These are phyloP conservation scores for Cistogaster globosa DNA, from an alignment of 2,888 invertebrate species.

Conservation along the genomic window DNA sequence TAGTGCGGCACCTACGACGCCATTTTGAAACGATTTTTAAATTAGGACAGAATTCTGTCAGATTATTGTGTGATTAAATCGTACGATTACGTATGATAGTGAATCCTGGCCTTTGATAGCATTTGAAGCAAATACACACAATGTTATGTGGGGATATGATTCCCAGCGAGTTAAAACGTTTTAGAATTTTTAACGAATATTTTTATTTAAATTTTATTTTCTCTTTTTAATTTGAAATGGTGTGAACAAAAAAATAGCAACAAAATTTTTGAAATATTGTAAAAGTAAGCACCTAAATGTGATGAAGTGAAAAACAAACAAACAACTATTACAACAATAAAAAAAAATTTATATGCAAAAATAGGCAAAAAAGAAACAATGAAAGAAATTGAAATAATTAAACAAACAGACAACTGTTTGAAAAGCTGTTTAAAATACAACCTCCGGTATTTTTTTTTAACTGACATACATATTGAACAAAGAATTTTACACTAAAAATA, in stretches of 20 bases:
- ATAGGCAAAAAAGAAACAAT: background rate
- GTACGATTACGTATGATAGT: no score
- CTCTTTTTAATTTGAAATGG: conserved; percentile 2
- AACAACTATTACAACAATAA: background rate
- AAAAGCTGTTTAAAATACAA: conserved; percentile 44
- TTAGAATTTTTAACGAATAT: background rate
- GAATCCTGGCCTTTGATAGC: no score
- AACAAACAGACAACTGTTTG: conserved; percentile 20
- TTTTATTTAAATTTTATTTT: background rate
- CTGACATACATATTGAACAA: background rate
- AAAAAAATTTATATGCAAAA: conserved; percentile 7
- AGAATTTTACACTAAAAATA: background rate
- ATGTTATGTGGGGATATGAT: no score
- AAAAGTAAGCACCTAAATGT: background rate
- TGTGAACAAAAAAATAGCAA: conserved; percentile 1
- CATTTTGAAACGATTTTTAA: no score
- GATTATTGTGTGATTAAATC: no score
- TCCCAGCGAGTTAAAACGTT: no score
- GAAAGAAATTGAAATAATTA: background rate
- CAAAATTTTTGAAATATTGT: conserved; percentile 6
- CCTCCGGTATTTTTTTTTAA: background rate
- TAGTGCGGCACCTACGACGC: no score
- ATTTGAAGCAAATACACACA: no score
- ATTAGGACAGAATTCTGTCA: no score
- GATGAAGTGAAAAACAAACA: background rate